Evolutionary conservation across 2,113 vertebrate species (phyloP).

Genomic region (Mungos mungo): DNA sequence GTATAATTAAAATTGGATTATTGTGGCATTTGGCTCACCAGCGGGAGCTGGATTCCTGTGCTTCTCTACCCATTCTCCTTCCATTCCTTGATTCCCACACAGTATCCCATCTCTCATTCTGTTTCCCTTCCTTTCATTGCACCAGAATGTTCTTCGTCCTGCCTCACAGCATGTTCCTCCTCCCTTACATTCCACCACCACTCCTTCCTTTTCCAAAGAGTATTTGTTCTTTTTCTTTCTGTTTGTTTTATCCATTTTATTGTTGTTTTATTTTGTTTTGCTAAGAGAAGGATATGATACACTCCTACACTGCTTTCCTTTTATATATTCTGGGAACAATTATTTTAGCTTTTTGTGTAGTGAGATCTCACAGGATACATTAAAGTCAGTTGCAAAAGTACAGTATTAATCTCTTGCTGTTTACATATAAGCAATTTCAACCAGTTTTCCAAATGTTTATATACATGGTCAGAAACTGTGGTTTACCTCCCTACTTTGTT

Average conservation of each 20-base stretch:
- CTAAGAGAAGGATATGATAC: neutral
- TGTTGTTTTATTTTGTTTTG: neutral
- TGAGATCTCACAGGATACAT: constrained; percentile 50
- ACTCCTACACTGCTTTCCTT: constrained; percentile 10
- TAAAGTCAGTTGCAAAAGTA: constrained; percentile 60
- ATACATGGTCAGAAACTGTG: constrained; percentile 68
- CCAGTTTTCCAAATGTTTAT: constrained; percentile 67
- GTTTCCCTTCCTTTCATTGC: neutral
- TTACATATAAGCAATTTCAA: constrained; percentile 41
- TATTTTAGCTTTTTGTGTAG: constrained; percentile 9
- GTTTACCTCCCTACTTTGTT: constrained; percentile 82
- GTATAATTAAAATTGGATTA: constrained; percentile 40
- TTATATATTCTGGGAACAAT: constrained; percentile 46
- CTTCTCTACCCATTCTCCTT: neutral
- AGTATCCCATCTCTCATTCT: neutral
- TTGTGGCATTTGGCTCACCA: neutral
- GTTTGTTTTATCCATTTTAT: neutral
- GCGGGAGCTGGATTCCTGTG: neutral
- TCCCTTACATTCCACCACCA: neutral
- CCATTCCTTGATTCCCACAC: neutral
- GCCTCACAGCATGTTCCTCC: neutral
- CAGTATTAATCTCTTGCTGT: constrained; percentile 51
- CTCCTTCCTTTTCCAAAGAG: neutral
- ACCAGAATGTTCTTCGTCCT: neutral
- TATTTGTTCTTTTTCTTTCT: neutral